phyloP scores from a whole-genome alignment of 1,140 invertebrate genomes.

The Nasonia vitripennis region DNA sequence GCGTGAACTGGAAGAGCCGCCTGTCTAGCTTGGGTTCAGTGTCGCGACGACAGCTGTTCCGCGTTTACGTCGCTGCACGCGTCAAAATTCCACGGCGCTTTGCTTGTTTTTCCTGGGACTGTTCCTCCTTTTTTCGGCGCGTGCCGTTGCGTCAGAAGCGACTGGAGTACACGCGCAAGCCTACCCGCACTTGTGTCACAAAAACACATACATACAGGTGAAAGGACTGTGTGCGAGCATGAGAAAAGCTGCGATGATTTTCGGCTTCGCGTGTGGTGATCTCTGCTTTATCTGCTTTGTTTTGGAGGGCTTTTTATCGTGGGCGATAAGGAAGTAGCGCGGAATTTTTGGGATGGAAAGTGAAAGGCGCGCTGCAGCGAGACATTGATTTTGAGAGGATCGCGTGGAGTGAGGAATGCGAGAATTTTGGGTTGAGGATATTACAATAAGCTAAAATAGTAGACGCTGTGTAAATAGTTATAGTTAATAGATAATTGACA shows the following conservation, averaged over 20 bases:
- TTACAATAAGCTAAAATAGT: no score
- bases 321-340: neutral
- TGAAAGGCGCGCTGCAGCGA: neutral
- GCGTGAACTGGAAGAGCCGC: neutral
- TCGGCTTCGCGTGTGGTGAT: neutral
- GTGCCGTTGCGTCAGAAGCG: no score
- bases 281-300: neutral
- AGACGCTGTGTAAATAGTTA: no score
- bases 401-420: no score
- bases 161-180: no score
- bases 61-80: conserved; percentile 16
- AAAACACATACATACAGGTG: no score
- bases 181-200: no score
- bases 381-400: no score
- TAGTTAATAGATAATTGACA: no score
- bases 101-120: neutral
- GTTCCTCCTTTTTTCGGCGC: neutral
- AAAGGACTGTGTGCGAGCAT: no score
- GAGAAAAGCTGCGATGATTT: neutral
- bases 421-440: no score
- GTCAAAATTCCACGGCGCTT: neutral
- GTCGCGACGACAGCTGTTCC: conserved; percentile 33
- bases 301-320: neutral
- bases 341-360: neutral
- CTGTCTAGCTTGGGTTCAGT: neutral